Base-by-base conservation (phyloP, 37 sponge, comb jelly and placozoan genomes). In the Crambe crambe region DNA sequence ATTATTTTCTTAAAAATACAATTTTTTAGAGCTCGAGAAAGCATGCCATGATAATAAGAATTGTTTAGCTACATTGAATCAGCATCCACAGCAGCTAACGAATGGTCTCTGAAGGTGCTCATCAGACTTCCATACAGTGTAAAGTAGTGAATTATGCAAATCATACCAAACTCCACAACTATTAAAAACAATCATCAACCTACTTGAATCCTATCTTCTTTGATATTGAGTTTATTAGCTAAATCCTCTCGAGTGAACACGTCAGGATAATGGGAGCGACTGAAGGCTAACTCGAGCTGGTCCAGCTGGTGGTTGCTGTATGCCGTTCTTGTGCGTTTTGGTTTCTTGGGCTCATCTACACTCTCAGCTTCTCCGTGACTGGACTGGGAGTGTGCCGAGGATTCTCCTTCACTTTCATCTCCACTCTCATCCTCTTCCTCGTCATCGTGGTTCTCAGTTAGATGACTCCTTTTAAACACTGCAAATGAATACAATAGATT, bases 201-300 rank as follows among this genome's bases (percentile, higher is more conserved):
- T 34, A 90, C 91, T 70, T 90, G 91, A 37, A 90, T 78, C 65
- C 85, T 75, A 21, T 83, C 82, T 43, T 90, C 91, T 25, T 70
- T 75, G 32, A 90, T 90, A 21, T 77, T 65, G 42, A 90, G 74
- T 34, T 77, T 72, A 18, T 56, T 72, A 18, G 91, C 69, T 29
- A 90, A 68, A 72, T 90, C 91, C 44, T 90, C 86, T 18, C 91
- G 36, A 0, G 75, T 22, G 37, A 85, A 85, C 9, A 90, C 91
- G 51, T 90, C 91, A 42, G 91, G 91, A 42, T 90, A 90, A 27
- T 90, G 91, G 26, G 91, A 81, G 22, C 60, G 82, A 21, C 78
- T 26, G 47, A 90, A 90, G 23, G 83, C 77, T 34, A 81, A 37
- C 69, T 90, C 91, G 40, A 90, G 79, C 60, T 90, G 86, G 39